Conservation (phyloP, 2,797 vertebrate species). For the Linurgus olivaceus region DNA sequence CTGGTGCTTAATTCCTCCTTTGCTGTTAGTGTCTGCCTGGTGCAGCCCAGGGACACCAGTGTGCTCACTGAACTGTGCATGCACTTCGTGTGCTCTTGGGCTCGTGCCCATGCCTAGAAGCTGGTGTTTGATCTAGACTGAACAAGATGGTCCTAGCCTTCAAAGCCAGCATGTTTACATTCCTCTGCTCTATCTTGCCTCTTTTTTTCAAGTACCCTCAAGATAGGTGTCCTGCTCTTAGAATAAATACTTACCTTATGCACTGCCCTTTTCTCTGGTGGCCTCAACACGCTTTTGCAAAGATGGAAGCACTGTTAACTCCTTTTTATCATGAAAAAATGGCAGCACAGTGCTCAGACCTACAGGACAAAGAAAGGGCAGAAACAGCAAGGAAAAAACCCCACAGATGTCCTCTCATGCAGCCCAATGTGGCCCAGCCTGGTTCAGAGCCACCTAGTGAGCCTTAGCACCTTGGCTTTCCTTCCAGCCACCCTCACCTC, state of each 20-base stretch:
- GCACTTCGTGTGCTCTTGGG: conserved; percentile 24
- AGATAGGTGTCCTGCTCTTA: conserved; percentile 20
- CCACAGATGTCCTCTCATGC: not conserved
- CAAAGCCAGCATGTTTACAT: conserved; percentile 28
- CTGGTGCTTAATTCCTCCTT: conserved; percentile 28
- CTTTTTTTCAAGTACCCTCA: not conserved
- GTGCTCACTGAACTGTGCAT: conserved; percentile 52
- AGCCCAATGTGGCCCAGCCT: fast-evolving
- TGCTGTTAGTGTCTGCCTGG: not conserved
- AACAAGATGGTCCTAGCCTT: conserved; percentile 51
- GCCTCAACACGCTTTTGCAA: not conserved
- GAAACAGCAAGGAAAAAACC: not conserved
- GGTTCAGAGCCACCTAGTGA: not conserved
- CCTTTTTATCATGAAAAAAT: not conserved
- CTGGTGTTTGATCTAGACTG: conserved; percentile 45
- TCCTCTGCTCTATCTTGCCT: not conserved
- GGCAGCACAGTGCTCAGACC: not conserved
- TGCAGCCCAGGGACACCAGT: conserved; percentile 35
- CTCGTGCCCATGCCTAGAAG: conserved; percentile 44
- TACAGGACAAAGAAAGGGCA: not conserved
- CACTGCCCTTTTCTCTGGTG: not conserved
- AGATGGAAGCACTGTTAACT: not conserved
- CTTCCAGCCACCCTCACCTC: not conserved
- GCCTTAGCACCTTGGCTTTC: fast-evolving
- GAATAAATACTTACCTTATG: conserved; percentile 23